Conservation (phyloP, 2,797 vertebrate species). For the Adelosebastes latens region DNA sequence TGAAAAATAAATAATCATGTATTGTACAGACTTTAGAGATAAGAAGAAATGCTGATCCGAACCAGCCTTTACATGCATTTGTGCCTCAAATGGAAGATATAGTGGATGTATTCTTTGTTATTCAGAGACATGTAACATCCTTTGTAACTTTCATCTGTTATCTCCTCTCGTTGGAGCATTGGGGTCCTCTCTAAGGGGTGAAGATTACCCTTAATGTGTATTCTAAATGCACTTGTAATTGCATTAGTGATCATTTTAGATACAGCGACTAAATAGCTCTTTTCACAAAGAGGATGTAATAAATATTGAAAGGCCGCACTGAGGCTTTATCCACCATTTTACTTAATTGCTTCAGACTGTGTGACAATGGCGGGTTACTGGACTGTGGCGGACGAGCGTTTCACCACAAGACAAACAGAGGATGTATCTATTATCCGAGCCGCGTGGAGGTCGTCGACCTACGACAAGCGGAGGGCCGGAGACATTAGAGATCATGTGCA, state of each 20-base stretch:
- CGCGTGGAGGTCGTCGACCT: conserved; percentile 91
- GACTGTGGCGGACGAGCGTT: conserved; percentile 89
- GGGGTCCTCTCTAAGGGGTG: conserved; percentile 64
- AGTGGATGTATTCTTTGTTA: conserved; percentile 42
- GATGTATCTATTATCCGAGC: conserved; percentile 98
- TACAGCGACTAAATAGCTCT: conserved; percentile 82
- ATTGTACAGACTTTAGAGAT: conserved; percentile 11
- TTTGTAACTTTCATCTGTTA: conserved; percentile 62
- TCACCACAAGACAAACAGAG: conserved; percentile 84
- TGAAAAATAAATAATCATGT: conserved; percentile 1
- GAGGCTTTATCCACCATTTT: conserved; percentile 89
- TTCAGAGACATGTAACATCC: conserved; percentile 47
- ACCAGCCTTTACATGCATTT: conserved; percentile 4
- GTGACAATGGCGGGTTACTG: conserved; percentile 93
- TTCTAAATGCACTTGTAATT: conserved; percentile 85
- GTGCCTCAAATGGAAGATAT: conserved; percentile 9
- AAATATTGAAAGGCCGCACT: conserved; percentile 86
- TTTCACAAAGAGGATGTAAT: conserved; percentile 82
- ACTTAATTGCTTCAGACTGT: conserved; percentile 96
- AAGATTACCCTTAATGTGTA: conserved; percentile 72
- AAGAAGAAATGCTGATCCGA: conserved; percentile 17
- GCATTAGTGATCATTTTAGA: conserved; percentile 81
- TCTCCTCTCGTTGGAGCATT: conserved; percentile 59
- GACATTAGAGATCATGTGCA: conserved; percentile 97
- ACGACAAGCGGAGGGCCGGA: conserved; percentile 87